Conservation (phyloP, 1,140 invertebrate species). For the Zelostemma sp. region DNA sequence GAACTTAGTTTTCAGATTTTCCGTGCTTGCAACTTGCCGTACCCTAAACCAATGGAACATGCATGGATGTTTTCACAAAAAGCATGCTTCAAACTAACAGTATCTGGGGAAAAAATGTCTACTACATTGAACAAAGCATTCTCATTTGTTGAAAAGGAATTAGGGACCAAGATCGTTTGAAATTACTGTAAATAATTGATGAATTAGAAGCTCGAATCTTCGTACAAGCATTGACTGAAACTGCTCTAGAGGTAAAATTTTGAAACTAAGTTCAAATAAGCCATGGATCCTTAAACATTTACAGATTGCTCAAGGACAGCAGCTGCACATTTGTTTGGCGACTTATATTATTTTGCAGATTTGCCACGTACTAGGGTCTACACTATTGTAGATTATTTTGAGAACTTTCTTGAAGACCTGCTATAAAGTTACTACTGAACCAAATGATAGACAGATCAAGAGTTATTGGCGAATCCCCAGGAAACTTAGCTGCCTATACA, state of each 20-base stretch:
- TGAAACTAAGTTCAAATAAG: slow-evolving; percentile 13
- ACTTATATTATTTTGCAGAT: slow-evolving; percentile 5
- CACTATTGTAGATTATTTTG: not conserved
- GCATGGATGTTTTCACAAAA: slow-evolving; percentile 18
- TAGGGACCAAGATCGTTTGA: slow-evolving; percentile 27
- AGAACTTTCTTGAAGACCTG: not conserved
- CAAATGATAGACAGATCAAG: slow-evolving; percentile 1
- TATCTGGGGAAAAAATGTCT: slow-evolving; percentile 8
- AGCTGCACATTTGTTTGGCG: slow-evolving; percentile 10
- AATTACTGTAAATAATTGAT: slow-evolving; percentile 10
- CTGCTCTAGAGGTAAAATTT: too few species aligned
- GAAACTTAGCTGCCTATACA: slow-evolving; percentile 1
- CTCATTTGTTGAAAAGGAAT: slow-evolving; percentile 16
- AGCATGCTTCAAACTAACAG: slow-evolving; percentile 1
- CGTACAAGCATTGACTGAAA: too few species aligned
- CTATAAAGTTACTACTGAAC: not conserved
- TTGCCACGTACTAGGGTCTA: slow-evolving; percentile 1
- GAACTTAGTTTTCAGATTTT: slow-evolving; percentile 3
- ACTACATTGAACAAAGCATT: slow-evolving; percentile 14
- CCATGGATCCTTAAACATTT: slow-evolving; percentile 11
- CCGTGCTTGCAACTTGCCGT: slow-evolving; percentile 3
- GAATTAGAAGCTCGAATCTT: too few species aligned
- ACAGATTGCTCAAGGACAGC: not conserved
- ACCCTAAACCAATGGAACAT: not conserved
- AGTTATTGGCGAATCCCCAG: slow-evolving; percentile 1